A percentile compares a stretch with the other conserved stretches of the same genome.
These are phyloP conservation scores for Heliconius melpomene DNA, from an alignment of 1,140 invertebrate species.

Conservation along the genomic window DNA sequence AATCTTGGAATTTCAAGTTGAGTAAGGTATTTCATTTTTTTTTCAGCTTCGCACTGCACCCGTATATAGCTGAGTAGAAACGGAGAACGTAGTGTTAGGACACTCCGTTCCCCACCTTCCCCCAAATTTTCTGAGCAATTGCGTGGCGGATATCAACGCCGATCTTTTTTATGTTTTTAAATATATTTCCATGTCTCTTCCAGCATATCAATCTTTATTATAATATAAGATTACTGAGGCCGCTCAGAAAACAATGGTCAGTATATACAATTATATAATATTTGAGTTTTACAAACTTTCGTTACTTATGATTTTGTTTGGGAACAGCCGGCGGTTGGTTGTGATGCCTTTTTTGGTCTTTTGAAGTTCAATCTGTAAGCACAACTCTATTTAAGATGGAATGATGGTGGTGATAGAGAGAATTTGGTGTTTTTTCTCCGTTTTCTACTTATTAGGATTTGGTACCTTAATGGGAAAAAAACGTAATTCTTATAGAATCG, in stretches of 20 bases:
- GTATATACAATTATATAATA: conserved; percentile 43
- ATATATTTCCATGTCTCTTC: conserved; percentile 15
- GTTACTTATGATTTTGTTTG: conserved; percentile 39
- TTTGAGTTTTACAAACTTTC: conserved; percentile 38
- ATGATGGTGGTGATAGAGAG: background rate
- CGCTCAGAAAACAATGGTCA: conserved; percentile 45
- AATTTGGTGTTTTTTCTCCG: background rate
- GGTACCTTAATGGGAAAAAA: too few relatives aligned
- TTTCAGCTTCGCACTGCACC: too few relatives aligned
- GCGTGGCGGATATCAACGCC: too few relatives aligned
- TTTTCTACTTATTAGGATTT: too few relatives aligned
- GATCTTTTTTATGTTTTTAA: too few relatives aligned
- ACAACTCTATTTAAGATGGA: background rate
- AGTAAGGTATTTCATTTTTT: too few relatives aligned
- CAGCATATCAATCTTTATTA: conserved; percentile 16
- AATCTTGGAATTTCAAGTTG: too few relatives aligned
- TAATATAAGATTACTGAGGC: conserved; percentile 38
- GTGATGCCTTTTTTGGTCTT: background rate
- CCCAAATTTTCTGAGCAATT: too few relatives aligned
- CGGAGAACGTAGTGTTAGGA: too few relatives aligned
- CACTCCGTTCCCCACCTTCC: too few relatives aligned
- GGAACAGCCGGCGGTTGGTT: conserved; percentile 16
- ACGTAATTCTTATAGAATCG: too few relatives aligned
- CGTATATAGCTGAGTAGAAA: too few relatives aligned
- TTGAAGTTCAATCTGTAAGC: background rate